These are phyloP conservation scores for Denticeps clupeoides DNA, from an alignment of 2,797 vertebrate species.

Conservation along the genomic window DNA sequence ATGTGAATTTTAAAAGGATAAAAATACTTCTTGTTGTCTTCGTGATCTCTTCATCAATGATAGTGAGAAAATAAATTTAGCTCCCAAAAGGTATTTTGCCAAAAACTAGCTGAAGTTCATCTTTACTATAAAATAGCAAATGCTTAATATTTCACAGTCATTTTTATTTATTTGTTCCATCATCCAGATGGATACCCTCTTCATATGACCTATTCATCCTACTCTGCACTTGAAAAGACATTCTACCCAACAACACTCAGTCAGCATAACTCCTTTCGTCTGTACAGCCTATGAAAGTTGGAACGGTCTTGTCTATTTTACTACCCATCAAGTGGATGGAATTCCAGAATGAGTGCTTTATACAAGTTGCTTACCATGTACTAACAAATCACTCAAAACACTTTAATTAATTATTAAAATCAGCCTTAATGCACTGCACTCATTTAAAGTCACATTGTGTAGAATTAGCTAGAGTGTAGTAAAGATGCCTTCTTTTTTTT, in stretches of 20 bases:
- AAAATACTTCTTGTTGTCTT: slow-evolving; percentile 27
- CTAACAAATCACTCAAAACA: too few relatives aligned
- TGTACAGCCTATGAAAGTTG: slow-evolving; percentile 2
- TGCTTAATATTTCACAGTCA: slow-evolving; percentile 1
- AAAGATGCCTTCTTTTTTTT: neutral
- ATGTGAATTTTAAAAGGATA: slow-evolving; percentile 26
- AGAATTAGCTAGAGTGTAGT: too few relatives aligned
- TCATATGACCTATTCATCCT: too few relatives aligned
- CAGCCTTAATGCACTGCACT: slow-evolving; percentile 1
- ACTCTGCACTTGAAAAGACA: too few relatives aligned
- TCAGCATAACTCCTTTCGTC: too few relatives aligned
- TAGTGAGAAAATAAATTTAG: slow-evolving; percentile 32
- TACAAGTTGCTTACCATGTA: too few relatives aligned
- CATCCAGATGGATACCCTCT: too few relatives aligned
- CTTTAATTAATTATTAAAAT: too few relatives aligned
- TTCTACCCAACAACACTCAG: too few relatives aligned
- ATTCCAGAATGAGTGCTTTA: too few relatives aligned
- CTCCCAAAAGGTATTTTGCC: slow-evolving; percentile 12
- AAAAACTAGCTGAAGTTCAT: slow-evolving; percentile 1
- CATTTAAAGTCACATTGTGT: too few relatives aligned
- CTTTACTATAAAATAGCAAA: slow-evolving; percentile 2
- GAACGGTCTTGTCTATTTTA: slow-evolving; percentile 4
- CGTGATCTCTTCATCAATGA: slow-evolving; percentile 25
- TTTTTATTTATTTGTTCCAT: neutral
- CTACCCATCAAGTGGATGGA: neutral